Base-by-base conservation (phyloP, 1,140 invertebrate genomes). In the Drosophila seguyi region DNA sequence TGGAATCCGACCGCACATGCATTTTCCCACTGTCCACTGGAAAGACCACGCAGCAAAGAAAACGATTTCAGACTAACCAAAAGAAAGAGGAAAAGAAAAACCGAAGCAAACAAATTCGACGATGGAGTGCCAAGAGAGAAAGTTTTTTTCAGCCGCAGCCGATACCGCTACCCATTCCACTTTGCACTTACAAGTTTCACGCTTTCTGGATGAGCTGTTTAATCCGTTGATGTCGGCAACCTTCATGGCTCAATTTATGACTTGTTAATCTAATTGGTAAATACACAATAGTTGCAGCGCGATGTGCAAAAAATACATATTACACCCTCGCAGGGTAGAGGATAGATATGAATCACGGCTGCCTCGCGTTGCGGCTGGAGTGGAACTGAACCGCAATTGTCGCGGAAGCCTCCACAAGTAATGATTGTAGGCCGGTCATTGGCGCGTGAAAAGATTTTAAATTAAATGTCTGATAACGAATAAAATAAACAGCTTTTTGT, bases 21-120 rank as follows among this genome's bases (percentile, higher is more conserved):
- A 77, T 85, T 52, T 80, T 76, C 45, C 47, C 65, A 61, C 68
- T 56, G 61, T 18, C 48, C 58, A 34, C 79, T 77, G 61, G 41
- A 57, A 81, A 61, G 62, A 61, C 56, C 42, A 63, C 22, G 57
- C 25, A 48, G 11, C 58, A 66, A 56, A 20, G 50, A 73, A 55
- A 77, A 44, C 59, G 48, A 71, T 61, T 63, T 60, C 20, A 55
- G 13, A 42, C 59, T 76, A 53, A 22, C 42, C 55, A 55, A 76
- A 48, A 38, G 61, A 67, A 53, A 36, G 34, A 50, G 47, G 36
- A 34, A 29, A 56, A 41, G 13, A 22, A 44, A 42, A 25, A 18
- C 4, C 27, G 45, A 45, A 31, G 38, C 45, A 66, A 75, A 72
- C 53, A 71, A 72, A 59, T 16, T 6, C 52, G 44, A 55, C 22